Evolutionary conservation across 2,888 invertebrate species (phyloP).

Genomic region (Boloria euphrosyne): DNA sequence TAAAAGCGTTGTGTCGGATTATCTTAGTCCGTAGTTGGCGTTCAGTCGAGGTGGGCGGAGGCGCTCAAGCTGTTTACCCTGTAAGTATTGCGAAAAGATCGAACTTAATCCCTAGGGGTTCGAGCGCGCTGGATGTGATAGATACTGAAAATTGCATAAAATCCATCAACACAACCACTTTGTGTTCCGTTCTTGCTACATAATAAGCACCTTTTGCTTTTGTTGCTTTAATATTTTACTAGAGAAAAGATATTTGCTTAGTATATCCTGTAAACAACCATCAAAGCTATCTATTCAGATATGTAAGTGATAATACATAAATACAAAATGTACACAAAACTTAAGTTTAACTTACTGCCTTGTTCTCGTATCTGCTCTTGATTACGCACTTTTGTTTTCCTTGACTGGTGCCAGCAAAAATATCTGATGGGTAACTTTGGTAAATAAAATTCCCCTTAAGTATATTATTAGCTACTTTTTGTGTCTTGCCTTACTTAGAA

Average conservation of each 20-base stretch:
- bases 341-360: too few species aligned
- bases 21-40: slow-evolving; percentile 44
- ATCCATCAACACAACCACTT: slow-evolving; percentile 77
- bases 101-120: slow-evolving; percentile 77
- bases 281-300: neutral
- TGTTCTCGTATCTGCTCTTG: too few species aligned
- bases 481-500: too few species aligned
- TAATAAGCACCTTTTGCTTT: slow-evolving; percentile 41
- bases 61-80: slow-evolving; percentile 67
- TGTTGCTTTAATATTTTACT: slow-evolving; percentile 23
- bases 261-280: neutral
- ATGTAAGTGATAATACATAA: neutral
- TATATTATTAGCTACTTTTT: too few species aligned
- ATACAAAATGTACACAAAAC: too few species aligned
- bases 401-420: too few species aligned
- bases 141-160: slow-evolving; percentile 83
- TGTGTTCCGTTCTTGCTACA: slow-evolving; percentile 50
- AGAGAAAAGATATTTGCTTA: slow-evolving; percentile 1
- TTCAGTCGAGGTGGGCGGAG: slow-evolving; percentile 44
- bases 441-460: too few species aligned
- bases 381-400: too few species aligned
- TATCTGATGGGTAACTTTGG: too few species aligned
- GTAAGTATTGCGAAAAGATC: slow-evolving; percentile 80
- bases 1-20: slow-evolving; percentile 17
- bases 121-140: slow-evolving; percentile 74